Conservation (phyloP, 2,113 vertebrate genomes). For the Colinus virginianus region DNA sequence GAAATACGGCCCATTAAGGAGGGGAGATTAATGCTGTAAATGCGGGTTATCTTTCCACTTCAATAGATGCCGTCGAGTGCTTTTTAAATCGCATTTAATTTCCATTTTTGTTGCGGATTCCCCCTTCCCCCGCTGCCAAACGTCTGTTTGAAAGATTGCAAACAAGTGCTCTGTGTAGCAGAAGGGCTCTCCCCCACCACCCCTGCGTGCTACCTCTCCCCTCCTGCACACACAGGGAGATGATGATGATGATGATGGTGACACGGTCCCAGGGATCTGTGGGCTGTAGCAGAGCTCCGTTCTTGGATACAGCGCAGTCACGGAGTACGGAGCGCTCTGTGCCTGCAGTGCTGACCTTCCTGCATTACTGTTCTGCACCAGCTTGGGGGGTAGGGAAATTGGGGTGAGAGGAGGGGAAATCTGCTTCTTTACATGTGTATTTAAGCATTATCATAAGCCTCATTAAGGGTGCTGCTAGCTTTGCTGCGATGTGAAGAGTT, state of each 20-base stretch:
- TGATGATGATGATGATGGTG: not conserved
- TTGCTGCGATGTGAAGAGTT: not conserved
- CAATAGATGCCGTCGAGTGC: not conserved
- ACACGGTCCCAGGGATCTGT: not conserved
- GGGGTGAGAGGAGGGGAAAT: not conserved
- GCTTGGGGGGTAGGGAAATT: not conserved
- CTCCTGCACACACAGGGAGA: not conserved
- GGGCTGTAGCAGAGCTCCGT: not conserved
- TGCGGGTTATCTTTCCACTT: not conserved
- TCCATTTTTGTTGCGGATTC: not conserved
- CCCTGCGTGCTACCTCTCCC: not conserved
- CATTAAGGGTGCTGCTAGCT: not conserved
- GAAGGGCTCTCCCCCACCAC: not conserved
- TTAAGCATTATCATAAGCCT: not conserved
- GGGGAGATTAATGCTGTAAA: not conserved
- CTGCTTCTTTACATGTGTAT: fast-evolving
- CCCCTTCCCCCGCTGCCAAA: not conserved
- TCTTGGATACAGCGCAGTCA: not conserved
- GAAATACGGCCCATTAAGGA: not conserved
- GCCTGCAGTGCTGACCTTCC: not conserved
- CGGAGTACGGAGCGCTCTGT: not conserved
- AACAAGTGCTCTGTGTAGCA: not conserved
- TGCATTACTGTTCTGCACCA: fast-evolving
- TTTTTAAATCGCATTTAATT: not conserved
- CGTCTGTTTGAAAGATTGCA: not conserved